phyloP scores from a whole-genome alignment of 2,113 vertebrate genomes.

The Aphelocoma coerulescens region DNA sequence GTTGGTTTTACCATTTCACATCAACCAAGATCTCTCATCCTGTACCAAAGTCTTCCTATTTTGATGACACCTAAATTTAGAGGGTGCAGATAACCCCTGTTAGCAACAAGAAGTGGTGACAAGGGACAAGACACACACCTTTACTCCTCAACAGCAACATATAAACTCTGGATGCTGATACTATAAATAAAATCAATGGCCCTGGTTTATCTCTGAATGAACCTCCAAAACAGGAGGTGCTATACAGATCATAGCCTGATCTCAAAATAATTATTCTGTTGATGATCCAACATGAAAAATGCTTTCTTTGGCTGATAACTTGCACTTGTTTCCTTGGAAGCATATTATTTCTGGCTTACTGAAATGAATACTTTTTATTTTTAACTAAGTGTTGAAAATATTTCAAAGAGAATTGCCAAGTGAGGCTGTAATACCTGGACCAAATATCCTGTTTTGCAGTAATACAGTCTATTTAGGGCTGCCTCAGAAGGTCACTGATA shows the following conservation, averaged over 20 bases:
- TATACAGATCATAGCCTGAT: neutral
- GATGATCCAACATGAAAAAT: neutral
- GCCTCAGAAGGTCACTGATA: neutral
- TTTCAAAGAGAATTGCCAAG: neutral
- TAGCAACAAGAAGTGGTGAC: neutral
- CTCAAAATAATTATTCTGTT: neutral
- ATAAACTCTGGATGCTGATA: neutral
- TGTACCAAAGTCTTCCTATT: neutral
- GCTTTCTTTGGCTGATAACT: neutral
- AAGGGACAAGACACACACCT: neutral
- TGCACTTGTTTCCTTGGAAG: neutral
- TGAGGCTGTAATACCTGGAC: neutral
- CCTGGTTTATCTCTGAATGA: neutral
- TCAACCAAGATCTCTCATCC: neutral
- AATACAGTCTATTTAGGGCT: neutral
- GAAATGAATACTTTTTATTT: neutral
- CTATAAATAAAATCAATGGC: neutral
- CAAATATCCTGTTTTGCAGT: neutral
- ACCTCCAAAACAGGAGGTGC: neutral
- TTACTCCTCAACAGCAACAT: neutral
- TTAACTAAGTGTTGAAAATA: neutral
- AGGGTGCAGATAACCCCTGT: neutral
- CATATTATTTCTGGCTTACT: neutral
- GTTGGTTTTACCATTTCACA: neutral
- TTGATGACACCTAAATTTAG: neutral